Evolutionary conservation across 2,888 invertebrate species (phyloP), one percentile per base, ranked within the genome.

Genomic region (Alloplasta piceator): DNA sequence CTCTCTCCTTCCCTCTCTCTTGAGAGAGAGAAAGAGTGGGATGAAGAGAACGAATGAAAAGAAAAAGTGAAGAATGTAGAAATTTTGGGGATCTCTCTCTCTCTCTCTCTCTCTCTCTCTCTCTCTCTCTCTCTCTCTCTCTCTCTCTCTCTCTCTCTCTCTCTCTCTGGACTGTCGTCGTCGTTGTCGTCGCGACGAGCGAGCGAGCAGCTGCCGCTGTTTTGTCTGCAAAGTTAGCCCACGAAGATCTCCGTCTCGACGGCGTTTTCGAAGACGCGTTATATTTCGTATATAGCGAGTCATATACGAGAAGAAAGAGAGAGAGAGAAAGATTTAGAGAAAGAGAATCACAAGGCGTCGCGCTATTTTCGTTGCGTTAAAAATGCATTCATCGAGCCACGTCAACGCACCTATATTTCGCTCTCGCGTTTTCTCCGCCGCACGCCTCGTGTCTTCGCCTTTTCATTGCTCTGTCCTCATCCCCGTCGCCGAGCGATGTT

Each of bases 361-460:
- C 86, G 90, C 91, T 92, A 92, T 92, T 92, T 92, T 87, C 82
- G 91, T 90, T 86, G 87, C 86, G 88, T 91, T 90, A 91, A 92
- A 92, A 91, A 91, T 90, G 90, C 90, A 91, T 89, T 88, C 89
- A 90, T 90, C 88, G 89, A 83, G 86, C 80, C 85, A 85, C 86
- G 88, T 89, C 86, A 88, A 87, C 90, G 87, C 85, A 84, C 81
- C 86, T 87, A 88, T 26, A 26, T 89, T 82, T 83, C 82, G 75
- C 72, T 75, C 66, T 64, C 73, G 78, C 68, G 60, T 61, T 72
- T 73, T 71, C 56, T 80, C 68, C 71, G 58, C 6, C 6, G 16
- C 9, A 10, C 36, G 64, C 3, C 48, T 10, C 71, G 64, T 55
- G 71, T 75, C 77, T 67, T 67, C 70, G 80, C 63, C 78, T 77